Percentiles rank a stretch among this genome's conserved stretches.
Conservation (phyloP, 2,797 vertebrate genomes). For the Phoeniculus purpureus region DNA sequence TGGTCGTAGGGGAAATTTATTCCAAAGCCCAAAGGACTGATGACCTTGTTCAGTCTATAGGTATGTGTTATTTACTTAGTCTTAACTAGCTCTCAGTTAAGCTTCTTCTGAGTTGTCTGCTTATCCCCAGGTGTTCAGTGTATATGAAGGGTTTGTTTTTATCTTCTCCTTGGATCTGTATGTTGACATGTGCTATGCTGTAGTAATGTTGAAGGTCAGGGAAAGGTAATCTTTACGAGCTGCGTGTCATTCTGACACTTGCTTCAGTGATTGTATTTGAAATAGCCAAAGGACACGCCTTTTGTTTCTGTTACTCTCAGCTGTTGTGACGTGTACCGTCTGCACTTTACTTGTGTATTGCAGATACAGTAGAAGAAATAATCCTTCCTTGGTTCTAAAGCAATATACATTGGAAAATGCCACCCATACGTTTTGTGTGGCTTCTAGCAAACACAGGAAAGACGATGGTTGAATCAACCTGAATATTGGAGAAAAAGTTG, state of each 20-base stretch:
- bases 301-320: background rate
- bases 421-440: background rate
- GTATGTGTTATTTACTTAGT: background rate
- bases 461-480: background rate
- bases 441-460: background rate
- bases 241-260: background rate
- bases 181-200: background rate
- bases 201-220: constrained; percentile 2
- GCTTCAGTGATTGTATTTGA: background rate
- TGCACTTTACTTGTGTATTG: background rate
- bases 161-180: constrained; percentile 9
- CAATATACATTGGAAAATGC: background rate
- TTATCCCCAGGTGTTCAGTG: background rate
- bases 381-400: background rate
- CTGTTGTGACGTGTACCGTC: background rate
- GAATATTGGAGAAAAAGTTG: background rate
- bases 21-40: background rate
- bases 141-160: background rate
- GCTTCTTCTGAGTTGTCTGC: background rate
- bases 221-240: background rate
- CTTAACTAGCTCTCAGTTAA: too few species aligned
- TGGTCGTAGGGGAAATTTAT: background rate
- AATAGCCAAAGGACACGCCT: background rate
- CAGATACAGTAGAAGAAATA: background rate
- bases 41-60: background rate